Percentiles rank a stretch among this genome's conserved stretches.
These are phyloP conservation scores for Diceros bicornis DNA, from an alignment of 2,797 vertebrate species.

Conservation along the genomic window DNA sequence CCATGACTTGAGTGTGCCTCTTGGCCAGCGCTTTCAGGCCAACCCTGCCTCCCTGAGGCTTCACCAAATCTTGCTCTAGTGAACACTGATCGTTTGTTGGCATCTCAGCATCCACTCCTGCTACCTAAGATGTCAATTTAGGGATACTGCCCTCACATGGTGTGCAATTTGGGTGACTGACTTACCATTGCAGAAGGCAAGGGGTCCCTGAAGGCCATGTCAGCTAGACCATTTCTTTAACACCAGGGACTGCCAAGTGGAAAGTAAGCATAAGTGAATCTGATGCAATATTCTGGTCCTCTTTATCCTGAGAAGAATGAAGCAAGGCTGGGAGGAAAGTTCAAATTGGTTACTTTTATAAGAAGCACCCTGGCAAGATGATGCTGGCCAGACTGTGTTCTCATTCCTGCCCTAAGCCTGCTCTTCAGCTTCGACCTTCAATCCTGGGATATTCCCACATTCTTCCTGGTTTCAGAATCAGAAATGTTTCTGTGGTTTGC, in stretches of 20 bases:
- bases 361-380: neutral
- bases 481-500: conserved; percentile 47
- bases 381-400: neutral
- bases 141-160: neutral
- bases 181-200: neutral
- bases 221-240: neutral
- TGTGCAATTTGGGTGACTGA: neutral
- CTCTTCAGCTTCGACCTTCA: neutral
- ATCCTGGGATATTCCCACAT: neutral
- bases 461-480: conserved; percentile 37
- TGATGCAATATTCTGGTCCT: neutral
- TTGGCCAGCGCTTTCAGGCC: neutral
- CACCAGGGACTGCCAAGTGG: neutral
- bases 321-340: neutral
- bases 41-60: neutral
- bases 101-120: neutral
- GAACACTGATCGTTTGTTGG: neutral
- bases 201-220: neutral
- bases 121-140: neutral
- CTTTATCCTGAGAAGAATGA: neutral
- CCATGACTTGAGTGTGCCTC: neutral
- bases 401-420: neutral
- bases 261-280: neutral
- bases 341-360: neutral
- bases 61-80: neutral